phyloP scores from a whole-genome alignment of 2,797 vertebrate species.

The Phrynocephalus forsythii region DNA sequence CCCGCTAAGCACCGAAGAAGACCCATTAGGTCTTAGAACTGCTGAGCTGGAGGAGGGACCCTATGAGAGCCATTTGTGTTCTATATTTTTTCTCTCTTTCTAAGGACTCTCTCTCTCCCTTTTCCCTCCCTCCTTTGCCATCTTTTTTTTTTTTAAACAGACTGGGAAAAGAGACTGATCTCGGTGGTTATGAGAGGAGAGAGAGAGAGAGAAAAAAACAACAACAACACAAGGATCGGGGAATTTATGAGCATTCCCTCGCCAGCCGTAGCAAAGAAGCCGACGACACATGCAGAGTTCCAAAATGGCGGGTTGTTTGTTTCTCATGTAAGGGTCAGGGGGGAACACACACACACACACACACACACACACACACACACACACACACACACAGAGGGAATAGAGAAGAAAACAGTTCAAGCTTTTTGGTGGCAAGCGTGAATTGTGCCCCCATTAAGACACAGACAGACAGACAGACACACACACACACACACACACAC shows the following conservation, averaged over 20 bases:
- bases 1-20: too few relatives aligned
- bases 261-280: background rate
- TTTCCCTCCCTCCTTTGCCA: background rate
- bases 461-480: too few relatives aligned
- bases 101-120: too few relatives aligned
- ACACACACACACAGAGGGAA: too few relatives aligned
- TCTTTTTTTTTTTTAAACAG: background rate
- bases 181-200: background rate
- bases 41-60: too few relatives aligned
- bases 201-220: too few relatives aligned
- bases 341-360: too few relatives aligned
- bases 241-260: conserved; percentile 5
- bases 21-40: too few relatives aligned
- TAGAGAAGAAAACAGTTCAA: background rate
- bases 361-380: too few relatives aligned
- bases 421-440: background rate
- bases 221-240: background rate
- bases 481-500: too few relatives aligned
- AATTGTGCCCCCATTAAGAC: too few relatives aligned
- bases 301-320: background rate
- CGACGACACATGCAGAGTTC: background rate
- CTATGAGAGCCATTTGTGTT: background rate
- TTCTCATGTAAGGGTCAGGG: background rate
- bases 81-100: background rate
- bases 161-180: background rate